Conservation (phyloP, 2,888 invertebrate genomes). For the Mechanitis mazaeus region DNA sequence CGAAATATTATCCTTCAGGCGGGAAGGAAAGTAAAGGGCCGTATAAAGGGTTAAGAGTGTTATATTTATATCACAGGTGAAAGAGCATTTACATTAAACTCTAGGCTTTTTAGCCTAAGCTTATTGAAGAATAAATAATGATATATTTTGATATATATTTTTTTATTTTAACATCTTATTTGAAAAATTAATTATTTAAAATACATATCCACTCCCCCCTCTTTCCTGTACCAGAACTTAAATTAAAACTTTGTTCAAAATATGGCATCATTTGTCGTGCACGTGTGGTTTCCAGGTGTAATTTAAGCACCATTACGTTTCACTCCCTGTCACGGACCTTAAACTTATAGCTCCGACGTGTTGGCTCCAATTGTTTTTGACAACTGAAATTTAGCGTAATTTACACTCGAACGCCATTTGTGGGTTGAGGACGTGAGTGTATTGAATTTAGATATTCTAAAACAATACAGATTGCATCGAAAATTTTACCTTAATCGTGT, state of each 20-base stretch:
- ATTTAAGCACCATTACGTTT: constrained; percentile 46
- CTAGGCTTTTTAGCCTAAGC: too few relatives aligned
- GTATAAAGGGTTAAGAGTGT: constrained; percentile 18
- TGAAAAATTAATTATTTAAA: too few relatives aligned
- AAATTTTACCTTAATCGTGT: too few relatives aligned
- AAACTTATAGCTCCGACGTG: constrained; percentile 46
- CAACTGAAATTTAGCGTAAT: constrained; percentile 18
- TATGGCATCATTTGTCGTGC: constrained; percentile 54
- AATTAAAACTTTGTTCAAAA: constrained; percentile 55
- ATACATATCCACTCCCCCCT: background rate
- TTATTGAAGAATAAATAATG: too few relatives aligned
- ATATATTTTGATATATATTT: too few relatives aligned
- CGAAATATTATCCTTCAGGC: constrained; percentile 24
- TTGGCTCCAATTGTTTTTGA: constrained; percentile 33
- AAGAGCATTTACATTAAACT: too few relatives aligned
- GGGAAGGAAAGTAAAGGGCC: constrained; percentile 27
- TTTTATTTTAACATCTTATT: too few relatives aligned
- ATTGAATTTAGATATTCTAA: background rate
- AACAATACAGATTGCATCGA: too few relatives aligned
- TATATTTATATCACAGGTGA: constrained; percentile 16
- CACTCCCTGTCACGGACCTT: constrained; percentile 28
- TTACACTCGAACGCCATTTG: constrained; percentile 13
- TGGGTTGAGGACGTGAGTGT: background rate
- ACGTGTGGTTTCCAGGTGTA: constrained; percentile 57
- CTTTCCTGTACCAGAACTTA: constrained; percentile 37